These are phyloP conservation scores for Aphyosemion australe DNA, from an alignment of 2,113 vertebrate genomes.

Conservation along the genomic window DNA sequence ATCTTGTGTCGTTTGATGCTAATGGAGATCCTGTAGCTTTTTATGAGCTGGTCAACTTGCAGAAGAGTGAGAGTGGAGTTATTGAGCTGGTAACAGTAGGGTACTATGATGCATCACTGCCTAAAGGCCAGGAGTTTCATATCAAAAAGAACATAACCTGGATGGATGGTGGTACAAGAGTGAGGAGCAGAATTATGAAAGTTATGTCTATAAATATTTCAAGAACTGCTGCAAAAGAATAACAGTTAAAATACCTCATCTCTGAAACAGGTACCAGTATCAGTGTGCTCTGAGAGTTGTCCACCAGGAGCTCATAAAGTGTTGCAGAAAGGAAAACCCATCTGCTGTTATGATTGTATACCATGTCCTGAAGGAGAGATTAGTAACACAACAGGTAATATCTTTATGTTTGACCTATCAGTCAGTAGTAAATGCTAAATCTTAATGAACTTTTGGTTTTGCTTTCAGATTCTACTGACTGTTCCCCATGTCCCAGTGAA, in stretches of 20 bases:
- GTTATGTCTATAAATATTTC: no score
- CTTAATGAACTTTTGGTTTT: neutral
- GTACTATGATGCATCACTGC: neutral
- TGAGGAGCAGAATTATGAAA: constrained; percentile 5
- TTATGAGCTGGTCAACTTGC: no score
- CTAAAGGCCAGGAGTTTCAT: neutral
- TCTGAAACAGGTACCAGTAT: neutral
- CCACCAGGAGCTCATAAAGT: neutral
- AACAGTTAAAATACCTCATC: no score
- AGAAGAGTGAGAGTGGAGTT: no score
- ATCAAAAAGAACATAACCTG: neutral
- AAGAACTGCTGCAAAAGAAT: no score
- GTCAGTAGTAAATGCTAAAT: neutral
- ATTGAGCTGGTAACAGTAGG: neutral
- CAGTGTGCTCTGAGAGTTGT: neutral
- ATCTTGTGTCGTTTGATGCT: no score
- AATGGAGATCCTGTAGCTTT: no score
- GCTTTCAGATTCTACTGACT: constrained; percentile 67
- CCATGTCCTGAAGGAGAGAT: no score
- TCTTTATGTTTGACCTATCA: neutral
- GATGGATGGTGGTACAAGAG: constrained; percentile 23
- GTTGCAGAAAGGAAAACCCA: no score
- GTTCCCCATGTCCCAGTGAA: constrained; percentile 49
- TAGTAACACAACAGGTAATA: neutral
- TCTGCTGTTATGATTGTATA: no score